Conservation (phyloP, 2,888 invertebrate species). For the Drosophila algonquin region DNA sequence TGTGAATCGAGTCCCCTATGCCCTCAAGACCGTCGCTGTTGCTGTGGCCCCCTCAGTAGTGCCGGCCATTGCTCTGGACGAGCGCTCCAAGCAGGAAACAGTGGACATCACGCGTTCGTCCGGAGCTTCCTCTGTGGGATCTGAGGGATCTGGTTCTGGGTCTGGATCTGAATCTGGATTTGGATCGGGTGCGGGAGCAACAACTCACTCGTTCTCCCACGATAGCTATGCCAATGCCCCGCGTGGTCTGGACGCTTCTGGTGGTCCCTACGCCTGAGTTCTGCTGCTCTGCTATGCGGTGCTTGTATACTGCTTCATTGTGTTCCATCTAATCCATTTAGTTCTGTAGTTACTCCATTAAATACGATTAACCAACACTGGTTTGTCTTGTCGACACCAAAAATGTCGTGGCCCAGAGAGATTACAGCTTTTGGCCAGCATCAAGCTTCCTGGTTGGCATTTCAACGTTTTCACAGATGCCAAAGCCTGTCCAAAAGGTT, state of each 20-base stretch:
- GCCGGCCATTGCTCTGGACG: slow-evolving; percentile 29
- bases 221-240: slow-evolving; percentile 63
- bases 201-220: slow-evolving; percentile 4
- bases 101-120: slow-evolving; percentile 10
- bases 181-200: background rate
- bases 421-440: too few species aligned
- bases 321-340: slow-evolving; percentile 50
- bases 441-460: background rate
- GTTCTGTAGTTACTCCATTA: slow-evolving; percentile 34
- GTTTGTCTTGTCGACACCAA: background rate
- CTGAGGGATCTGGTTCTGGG: background rate
- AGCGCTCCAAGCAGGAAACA: slow-evolving; percentile 39
- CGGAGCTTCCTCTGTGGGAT: background rate
- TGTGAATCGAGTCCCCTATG: slow-evolving; percentile 84
- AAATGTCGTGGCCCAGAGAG: too few species aligned
- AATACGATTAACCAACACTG: slow-evolving; percentile 9
- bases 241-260: slow-evolving; percentile 35
- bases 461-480: background rate
- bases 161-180: background rate
- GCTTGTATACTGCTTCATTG: slow-evolving; percentile 27
- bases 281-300: slow-evolving; percentile 24
- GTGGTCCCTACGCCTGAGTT: slow-evolving; percentile 56
- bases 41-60: slow-evolving; percentile 18
- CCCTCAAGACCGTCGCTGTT: slow-evolving; percentile 43
- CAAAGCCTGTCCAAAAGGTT: background rate